These are phyloP conservation scores for Melieria omissa DNA, from an alignment of 2,888 invertebrate genomes.

Conservation along the genomic window DNA sequence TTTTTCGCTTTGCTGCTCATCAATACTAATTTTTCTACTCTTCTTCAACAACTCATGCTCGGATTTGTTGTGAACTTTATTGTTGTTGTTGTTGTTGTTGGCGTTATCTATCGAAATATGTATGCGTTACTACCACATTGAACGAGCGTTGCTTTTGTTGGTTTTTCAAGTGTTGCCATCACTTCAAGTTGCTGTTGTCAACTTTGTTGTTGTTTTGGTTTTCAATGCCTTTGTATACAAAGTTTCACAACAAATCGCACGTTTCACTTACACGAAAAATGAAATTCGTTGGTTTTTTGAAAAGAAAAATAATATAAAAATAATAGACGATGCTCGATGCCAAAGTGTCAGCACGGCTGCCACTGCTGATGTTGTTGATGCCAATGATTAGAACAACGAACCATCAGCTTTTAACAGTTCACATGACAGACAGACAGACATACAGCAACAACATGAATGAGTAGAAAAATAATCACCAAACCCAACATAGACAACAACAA, in stretches of 20 bases:
- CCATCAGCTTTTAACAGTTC: no score
- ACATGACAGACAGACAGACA: no score
- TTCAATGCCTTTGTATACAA: conserved; percentile 17
- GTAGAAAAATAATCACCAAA: no score
- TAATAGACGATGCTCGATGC: no score
- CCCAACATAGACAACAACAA: no score
- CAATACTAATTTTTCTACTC: conserved; percentile 47
- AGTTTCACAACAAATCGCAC: conserved; percentile 23
- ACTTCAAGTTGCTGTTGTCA: neutral
- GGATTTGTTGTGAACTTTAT: neutral
- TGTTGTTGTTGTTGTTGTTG: neutral
- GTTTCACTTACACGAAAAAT: conserved; percentile 3
- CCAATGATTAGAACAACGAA: no score
- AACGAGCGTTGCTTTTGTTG: neutral
- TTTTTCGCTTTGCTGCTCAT: conserved; percentile 58
- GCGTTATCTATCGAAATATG: neutral
- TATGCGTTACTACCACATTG: neutral
- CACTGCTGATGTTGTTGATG: no score
- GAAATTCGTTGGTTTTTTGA: no score
- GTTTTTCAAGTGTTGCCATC: neutral
- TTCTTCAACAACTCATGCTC: neutral
- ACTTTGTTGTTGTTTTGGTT: neutral
- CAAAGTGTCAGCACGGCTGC: no score
- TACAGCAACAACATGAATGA: no score
- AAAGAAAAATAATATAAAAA: no score